phyloP scores from a whole-genome alignment of 2,797 vertebrate species.

The Platyrinchus mystaceus region DNA sequence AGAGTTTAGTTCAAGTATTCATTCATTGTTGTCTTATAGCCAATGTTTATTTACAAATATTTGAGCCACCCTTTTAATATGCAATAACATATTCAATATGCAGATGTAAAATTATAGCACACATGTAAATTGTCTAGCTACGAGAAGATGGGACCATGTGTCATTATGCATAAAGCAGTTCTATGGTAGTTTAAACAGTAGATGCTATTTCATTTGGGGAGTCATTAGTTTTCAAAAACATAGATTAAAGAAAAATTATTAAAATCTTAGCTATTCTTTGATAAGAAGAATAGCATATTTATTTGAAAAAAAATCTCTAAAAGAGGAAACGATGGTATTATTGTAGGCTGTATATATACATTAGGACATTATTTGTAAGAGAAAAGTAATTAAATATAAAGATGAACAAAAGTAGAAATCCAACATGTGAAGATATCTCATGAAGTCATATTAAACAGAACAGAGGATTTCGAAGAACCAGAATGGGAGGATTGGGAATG shows the following conservation, averaged over 20 bases:
- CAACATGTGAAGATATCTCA: neutral
- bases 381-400: neutral
- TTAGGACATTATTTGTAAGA: neutral
- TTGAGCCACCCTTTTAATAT: neutral
- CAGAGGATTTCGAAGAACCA: neutral
- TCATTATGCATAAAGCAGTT: neutral
- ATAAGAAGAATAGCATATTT: neutral
- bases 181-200: neutral
- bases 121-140: neutral
- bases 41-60: neutral
- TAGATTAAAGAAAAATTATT: neutral
- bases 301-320: neutral
- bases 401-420: neutral
- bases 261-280: neutral
- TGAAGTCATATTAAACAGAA: neutral
- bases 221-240: neutral
- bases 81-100: neutral
- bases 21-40: neutral
- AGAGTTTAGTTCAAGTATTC: neutral
- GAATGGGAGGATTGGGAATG: neutral
- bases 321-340: neutral
- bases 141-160: fast-evolving
- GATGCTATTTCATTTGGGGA: neutral
- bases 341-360: neutral
- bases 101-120: neutral